Base-by-base conservation (phyloP, 1,140 invertebrate species). In the Telenomus remus region DNA sequence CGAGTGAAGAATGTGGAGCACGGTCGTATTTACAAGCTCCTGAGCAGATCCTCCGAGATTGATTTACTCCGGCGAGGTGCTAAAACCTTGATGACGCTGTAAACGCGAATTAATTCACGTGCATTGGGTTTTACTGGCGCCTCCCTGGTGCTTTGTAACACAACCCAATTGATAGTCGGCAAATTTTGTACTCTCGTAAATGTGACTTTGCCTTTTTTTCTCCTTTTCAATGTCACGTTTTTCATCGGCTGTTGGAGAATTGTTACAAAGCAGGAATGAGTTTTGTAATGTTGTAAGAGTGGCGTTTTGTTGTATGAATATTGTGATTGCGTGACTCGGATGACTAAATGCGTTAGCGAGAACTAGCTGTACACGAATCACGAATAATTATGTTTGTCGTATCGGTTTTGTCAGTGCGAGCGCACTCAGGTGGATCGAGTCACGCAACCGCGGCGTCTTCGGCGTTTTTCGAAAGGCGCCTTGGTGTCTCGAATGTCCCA, bases 371-470 rank as follows among this genome's bases (percentile, higher is more conserved):
- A 47, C 43, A 57, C 33, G 55, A 56, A 56, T 56, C 54, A n/a
- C 34, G 42, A 46, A 43, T 42, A 48, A 37, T 48, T 39, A 39
- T 0, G 1, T 37, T 48, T 27, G 27, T 35, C 42, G 13, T 15
- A 35, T 16, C 44, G 44, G 19, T 27, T 27, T 27, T 27, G 19
- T 27, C 19, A 27, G 19, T 27, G 19, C 19, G 19, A 6, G 6
- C 19, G 19, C 19, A 27, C 19, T 27, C 6, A 27, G 19, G 19
- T 27, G 19, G 19, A 27, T 1, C 37, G 37, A 39, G 79, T 82
- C 80, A 84, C 79, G 81, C 78, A 74, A 84, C 77, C 79, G 13
- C 65, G 56, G 42, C 43, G 55, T 82, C 80, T 76, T 78, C 76
- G 78, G 33, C n/a, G 50, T 54, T 54, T 57, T 48, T 72, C 42